Base-by-base conservation (phyloP, 2,113 vertebrate species). In the Maylandia zebra region DNA sequence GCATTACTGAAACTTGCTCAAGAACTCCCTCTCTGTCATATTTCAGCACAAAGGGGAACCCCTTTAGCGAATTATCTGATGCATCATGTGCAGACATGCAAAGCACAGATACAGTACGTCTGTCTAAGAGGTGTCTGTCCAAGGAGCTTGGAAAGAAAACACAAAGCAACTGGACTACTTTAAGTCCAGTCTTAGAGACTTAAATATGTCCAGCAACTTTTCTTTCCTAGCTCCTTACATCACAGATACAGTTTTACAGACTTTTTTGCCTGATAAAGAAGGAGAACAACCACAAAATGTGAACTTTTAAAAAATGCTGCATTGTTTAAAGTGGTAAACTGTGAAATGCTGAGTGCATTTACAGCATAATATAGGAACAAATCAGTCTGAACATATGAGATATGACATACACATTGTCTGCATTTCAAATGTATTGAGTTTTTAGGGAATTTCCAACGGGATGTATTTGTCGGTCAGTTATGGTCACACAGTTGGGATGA, bases 231-330 rank as follows among this genome's bases (percentile, higher is more conserved):
- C 61, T 38, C 61, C 34, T 66, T 38, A 38, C 32, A n/a, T 66
- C 61, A 22, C 61, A 66, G 61, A 66, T 22, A 38, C 0, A 1
- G 61, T 69, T 38, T 66, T 36, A 66, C 61, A 50, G 24, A 19
- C 16, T n/a, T 32, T 4, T 52, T 78, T 1, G 4, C 0, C 13
- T 17, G 14, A 32, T 50, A 24, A 50, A 30, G 10, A 50, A 50
- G 71, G 6, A 27, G 27, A 50, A n/a, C 43, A 78, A 32, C 61
- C 34, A 22, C 34, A 69, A 38, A 13, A 22, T 66, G 61, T 66
- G 61, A 74, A 86, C 19, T 55, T 32, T n/a, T 32, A 11, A 41
- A 53, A 56, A 45, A 64, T 64, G 61, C 59, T 69, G 1, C 30
- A 57, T 22, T 83, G 45, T 12, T 41, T 66, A 24, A 57, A 13